Evolutionary conservation across 2,113 vertebrate species (phyloP).

Genomic region (Thomomys bottae): DNA sequence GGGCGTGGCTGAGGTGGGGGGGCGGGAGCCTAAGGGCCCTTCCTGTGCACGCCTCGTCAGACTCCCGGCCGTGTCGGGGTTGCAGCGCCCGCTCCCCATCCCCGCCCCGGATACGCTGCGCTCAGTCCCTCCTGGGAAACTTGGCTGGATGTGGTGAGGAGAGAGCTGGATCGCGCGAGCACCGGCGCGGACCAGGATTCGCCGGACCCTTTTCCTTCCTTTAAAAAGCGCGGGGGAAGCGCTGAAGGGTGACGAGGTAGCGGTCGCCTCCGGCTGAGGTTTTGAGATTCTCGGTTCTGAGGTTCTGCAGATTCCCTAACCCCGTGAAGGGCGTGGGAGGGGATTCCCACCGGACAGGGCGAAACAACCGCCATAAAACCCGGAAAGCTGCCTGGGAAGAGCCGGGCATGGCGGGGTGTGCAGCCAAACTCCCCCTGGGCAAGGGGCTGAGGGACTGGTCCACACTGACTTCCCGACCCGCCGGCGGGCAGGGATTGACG

Average conservation of each 20-base stretch:
- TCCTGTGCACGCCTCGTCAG: neutral
- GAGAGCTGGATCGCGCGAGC: neutral
- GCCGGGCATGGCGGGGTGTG: too few species aligned
- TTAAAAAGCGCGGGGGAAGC: neutral
- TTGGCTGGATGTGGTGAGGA: rapidly evolving
- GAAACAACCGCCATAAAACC: neutral
- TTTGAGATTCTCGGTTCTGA: neutral
- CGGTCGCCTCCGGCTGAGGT: neutral
- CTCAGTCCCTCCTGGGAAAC: rapidly evolving
- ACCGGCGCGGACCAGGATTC: neutral
- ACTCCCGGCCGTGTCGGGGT: neutral
- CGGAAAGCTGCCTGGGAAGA: too few species aligned
- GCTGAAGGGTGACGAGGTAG: neutral
- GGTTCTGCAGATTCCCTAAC: neutral
- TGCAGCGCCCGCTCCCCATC: neutral
- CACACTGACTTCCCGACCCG: neutral
- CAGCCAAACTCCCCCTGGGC: neutral
- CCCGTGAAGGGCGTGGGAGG: neutral
- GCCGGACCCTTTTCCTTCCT: neutral
- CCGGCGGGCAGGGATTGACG: neutral
- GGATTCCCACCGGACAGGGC: too few species aligned
- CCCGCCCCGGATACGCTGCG: neutral
- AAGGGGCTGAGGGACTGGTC: neutral
- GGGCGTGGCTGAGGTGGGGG: too few species aligned
- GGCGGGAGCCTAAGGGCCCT: too few species aligned